Percentiles rank a stretch among this genome's conserved stretches.
These are phyloP conservation scores for Falco peregrinus DNA, from an alignment of 2,797 vertebrate genomes.

Conservation along the genomic window DNA sequence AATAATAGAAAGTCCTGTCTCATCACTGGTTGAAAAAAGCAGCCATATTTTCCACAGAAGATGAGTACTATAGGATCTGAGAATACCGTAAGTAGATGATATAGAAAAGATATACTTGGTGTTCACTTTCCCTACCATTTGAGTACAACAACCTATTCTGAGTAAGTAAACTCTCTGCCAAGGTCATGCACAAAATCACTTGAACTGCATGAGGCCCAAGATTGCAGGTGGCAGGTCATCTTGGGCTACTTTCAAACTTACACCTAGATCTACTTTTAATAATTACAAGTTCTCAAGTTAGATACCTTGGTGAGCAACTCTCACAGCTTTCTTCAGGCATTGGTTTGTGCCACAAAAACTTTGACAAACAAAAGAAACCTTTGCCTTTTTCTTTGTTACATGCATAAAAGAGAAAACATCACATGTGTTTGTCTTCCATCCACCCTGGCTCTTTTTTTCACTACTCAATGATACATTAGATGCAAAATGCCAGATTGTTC, in stretches of 20 bases:
- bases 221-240: background rate
- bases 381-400: background rate
- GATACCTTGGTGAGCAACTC: background rate
- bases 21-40: background rate
- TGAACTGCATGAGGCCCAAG: background rate
- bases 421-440: background rate
- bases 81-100: background rate
- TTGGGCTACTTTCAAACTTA: background rate
- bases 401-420: background rate
- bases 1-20: background rate
- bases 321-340: background rate
- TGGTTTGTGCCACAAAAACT: background rate
- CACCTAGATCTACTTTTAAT: background rate
- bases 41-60: background rate
- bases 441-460: background rate
- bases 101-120: background rate
- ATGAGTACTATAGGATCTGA: background rate
- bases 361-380: background rate
- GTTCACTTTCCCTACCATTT: rapidly evolving
- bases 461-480: background rate
- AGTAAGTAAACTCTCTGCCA: background rate
- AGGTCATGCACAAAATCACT: background rate
- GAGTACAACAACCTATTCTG: background rate
- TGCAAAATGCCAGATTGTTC: background rate
- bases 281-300: background rate